These are phyloP conservation scores for Trachelipus rathkii DNA, from an alignment of 1,140 invertebrate species.

Conservation along the genomic window DNA sequence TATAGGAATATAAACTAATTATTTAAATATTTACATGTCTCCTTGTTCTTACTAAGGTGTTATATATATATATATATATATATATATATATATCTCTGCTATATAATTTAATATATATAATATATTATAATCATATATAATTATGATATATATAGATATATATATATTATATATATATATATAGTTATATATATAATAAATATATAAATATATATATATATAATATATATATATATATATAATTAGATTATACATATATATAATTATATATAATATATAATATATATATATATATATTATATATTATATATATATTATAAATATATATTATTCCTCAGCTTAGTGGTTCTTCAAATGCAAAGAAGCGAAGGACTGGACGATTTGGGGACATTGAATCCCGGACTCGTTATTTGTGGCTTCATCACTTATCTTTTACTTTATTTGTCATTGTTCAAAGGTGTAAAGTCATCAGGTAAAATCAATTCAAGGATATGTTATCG, in stretches of 20 bases:
- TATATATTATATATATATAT: no score
- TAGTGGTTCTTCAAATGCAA: conserved; percentile 52
- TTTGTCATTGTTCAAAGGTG: conserved; percentile 58
- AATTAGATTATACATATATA: conserved; percentile 6
- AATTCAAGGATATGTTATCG: no score
- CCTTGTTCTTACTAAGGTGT: no score
- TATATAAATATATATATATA: conserved; percentile 13
- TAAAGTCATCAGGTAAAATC: conserved; percentile 55
- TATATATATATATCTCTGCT: no score
- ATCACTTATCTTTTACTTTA: conserved; percentile 56
- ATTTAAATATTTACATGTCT: no score
- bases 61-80: no score
- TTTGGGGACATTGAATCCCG: conserved; percentile 52
- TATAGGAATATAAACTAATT: no score
- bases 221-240: conserved; percentile 13
- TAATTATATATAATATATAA: conserved; percentile 3
- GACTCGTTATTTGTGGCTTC: conserved; percentile 54
- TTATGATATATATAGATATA: no score
- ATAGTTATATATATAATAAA: no score
- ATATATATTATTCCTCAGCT: conserved; percentile 42
- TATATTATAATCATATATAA: no score
- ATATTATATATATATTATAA: conserved; percentile 7
- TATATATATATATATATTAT: background rate
- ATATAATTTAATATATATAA: no score
- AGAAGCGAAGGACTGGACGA: conserved; percentile 53